Evolutionary conservation across 2,888 invertebrate species (phyloP).

Genomic region (Xestia rhomboidea): DNA sequence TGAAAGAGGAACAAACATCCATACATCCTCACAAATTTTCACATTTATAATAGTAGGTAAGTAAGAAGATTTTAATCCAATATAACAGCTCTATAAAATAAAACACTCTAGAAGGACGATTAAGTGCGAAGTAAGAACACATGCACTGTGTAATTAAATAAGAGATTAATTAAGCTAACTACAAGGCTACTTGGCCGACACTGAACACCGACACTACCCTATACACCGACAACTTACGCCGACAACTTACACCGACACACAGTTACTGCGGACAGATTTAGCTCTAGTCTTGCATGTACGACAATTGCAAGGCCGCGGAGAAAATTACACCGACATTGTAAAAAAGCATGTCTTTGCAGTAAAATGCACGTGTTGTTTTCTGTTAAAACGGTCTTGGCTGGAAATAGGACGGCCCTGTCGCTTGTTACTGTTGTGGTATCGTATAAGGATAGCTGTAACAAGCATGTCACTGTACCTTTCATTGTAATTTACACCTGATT

Average conservation of each 20-base stretch:
- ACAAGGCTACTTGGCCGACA: constrained; percentile 52
- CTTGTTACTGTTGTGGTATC: neutral
- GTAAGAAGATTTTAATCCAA: neutral
- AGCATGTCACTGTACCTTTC: neutral
- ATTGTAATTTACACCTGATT: neutral
- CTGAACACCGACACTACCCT: constrained; percentile 44
- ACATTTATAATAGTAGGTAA: too few relatives aligned
- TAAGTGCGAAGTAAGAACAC: constrained; percentile 24
- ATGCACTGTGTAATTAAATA: constrained; percentile 33
- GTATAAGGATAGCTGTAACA: neutral
- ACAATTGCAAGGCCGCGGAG: constrained; percentile 18
- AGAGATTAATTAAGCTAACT: constrained; percentile 56
- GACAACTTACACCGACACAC: constrained; percentile 46
- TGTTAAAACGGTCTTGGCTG: constrained; percentile 9
- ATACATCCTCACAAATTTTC: too few relatives aligned
- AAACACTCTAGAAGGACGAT: neutral
- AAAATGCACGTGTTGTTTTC: constrained; percentile 30
- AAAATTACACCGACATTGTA: constrained; percentile 39
- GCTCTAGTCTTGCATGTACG: constrained; percentile 40
- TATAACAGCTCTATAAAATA: neutral
- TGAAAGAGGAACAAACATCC: too few relatives aligned
- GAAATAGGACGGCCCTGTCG: constrained; percentile 13
- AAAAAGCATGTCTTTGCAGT: constrained; percentile 28
- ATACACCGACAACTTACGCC: constrained; percentile 45
- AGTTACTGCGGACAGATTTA: constrained; percentile 44